phyloP scores from a whole-genome alignment of 1,140 invertebrate genomes.

The Bombus affinis region DNA sequence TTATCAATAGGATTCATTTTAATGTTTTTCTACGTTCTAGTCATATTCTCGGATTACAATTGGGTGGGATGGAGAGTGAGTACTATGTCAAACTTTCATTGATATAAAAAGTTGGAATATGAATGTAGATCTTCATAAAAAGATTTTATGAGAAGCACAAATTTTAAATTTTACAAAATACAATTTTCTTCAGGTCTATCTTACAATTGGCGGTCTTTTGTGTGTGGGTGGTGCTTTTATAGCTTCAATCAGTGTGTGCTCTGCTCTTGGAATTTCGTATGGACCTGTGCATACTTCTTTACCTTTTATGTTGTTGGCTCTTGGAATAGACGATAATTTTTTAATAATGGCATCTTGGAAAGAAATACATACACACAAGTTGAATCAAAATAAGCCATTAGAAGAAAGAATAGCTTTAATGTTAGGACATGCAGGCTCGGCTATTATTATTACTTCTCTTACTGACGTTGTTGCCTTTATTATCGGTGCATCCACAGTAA shows the following conservation, averaged over 20 bases:
- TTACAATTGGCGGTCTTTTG: constrained; percentile 85
- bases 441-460: constrained; percentile 91
- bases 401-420: constrained; percentile 86
- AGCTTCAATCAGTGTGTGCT: constrained; percentile 88
- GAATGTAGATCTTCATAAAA: not conserved
- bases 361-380: constrained; percentile 80
- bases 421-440: constrained; percentile 90
- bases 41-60: constrained; percentile 89
- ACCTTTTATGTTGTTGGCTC: constrained; percentile 91
- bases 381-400: constrained; percentile 82
- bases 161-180: no score
- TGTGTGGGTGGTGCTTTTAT: constrained; percentile 90
- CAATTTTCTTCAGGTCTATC: constrained; percentile 70
- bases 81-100: constrained; percentile 24
- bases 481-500: constrained; percentile 87
- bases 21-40: constrained; percentile 89
- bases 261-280: constrained; percentile 88
- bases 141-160: not conserved
- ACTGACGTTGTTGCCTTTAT: constrained; percentile 92
- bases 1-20: constrained; percentile 86
- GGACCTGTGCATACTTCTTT: constrained; percentile 92
- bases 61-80: constrained; percentile 88
- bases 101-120: not conserved
- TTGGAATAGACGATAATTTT: constrained; percentile 92
- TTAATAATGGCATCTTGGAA: constrained; percentile 90